These are phyloP conservation scores for Anas acuta DNA, from an alignment of 2,797 vertebrate genomes.

Conservation along the genomic window DNA sequence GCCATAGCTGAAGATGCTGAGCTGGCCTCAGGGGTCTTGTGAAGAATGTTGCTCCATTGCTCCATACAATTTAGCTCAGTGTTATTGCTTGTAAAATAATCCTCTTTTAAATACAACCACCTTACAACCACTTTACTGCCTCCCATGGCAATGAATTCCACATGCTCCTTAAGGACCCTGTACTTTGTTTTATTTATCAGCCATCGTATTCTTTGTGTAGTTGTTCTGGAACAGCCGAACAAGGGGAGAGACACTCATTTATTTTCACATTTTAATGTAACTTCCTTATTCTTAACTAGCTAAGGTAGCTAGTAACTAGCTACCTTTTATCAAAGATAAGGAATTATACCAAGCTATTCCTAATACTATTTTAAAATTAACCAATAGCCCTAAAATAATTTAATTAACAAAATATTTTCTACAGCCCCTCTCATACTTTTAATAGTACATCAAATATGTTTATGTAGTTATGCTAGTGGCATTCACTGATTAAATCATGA, in stretches of 20 bases:
- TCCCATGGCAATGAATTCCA: constrained; percentile 55
- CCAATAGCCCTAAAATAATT: neutral
- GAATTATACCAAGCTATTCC: neutral
- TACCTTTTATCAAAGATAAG: neutral
- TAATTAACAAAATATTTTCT: neutral
- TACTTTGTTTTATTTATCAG: constrained; percentile 48
- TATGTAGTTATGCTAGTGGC: neutral
- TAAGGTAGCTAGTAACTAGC: neutral
- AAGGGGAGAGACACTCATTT: neutral
- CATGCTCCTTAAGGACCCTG: constrained; percentile 16
- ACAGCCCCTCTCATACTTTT: neutral
- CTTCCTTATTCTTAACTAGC: neutral
- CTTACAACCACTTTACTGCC: constrained; percentile 49
- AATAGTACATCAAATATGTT: neutral
- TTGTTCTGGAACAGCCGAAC: neutral
- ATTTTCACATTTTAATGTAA: neutral
- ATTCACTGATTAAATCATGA: neutral
- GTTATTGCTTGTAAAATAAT: constrained; percentile 69
- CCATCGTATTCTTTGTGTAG: neutral
- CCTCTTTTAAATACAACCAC: constrained; percentile 62
- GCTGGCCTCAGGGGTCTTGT: constrained; percentile 54
- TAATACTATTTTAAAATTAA: neutral
- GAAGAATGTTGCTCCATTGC: constrained; percentile 37
- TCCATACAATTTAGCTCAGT: constrained; percentile 41
- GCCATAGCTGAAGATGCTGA: constrained; percentile 40